Percentiles rank a stretch among this genome's conserved stretches.
These are phyloP conservation scores for Teleogryllus occipitalis DNA, from an alignment of 1,140 invertebrate genomes.

Conservation along the genomic window DNA sequence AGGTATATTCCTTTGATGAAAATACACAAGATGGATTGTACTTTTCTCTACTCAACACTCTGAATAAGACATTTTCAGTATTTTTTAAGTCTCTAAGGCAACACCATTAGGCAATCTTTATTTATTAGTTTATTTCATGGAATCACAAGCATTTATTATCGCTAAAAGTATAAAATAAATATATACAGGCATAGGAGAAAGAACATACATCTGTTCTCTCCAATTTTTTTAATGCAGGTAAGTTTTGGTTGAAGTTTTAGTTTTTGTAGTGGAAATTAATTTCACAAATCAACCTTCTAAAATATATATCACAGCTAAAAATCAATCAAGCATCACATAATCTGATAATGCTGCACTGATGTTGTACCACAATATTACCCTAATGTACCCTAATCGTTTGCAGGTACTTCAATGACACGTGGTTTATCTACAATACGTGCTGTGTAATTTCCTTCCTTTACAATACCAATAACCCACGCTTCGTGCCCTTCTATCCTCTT, in stretches of 20 bases:
- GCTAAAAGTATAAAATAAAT: background rate
- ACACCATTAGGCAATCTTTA: background rate
- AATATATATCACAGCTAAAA: background rate
- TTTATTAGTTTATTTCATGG: background rate
- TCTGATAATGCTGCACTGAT: background rate
- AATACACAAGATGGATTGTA: too few species aligned
- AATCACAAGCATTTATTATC: background rate
- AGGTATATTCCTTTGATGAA: too few species aligned
- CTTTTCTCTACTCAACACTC: too few species aligned
- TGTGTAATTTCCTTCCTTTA: slow-evolving; percentile 92
- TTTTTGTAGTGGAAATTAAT: background rate
- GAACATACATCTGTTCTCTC: background rate
- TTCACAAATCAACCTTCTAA: background rate
- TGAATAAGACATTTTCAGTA: too few species aligned
- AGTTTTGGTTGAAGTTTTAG: background rate
- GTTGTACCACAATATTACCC: slow-evolving; percentile 64
- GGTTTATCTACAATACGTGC: slow-evolving; percentile 97
- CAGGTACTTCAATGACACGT: slow-evolving; percentile 94
- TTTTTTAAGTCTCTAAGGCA: too few species aligned
- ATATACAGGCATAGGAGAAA: background rate
- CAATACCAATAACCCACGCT: slow-evolving; percentile 98
- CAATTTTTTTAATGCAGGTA: background rate
- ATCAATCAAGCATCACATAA: background rate
- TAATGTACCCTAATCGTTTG: slow-evolving; percentile 90
- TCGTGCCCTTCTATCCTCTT: slow-evolving; percentile 96